Conservation (phyloP, 1,140 invertebrate genomes). For the Ephestia elutella region DNA sequence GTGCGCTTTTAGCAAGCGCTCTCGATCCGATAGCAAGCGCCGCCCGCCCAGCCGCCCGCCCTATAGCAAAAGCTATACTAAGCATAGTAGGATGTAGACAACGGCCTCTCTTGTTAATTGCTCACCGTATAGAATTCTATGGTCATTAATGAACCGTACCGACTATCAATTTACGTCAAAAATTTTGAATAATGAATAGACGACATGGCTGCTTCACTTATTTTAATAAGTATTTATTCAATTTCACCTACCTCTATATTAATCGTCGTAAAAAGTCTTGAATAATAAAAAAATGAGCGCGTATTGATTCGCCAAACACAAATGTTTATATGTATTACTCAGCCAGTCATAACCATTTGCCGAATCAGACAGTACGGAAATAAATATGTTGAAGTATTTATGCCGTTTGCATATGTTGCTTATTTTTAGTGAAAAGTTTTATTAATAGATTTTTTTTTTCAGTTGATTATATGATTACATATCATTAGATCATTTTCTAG, state of each 20-base stretch:
- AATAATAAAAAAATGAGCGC: too few relatives aligned
- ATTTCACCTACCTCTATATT: too few relatives aligned
- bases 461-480: background rate
- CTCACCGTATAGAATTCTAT: background rate
- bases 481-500: too few relatives aligned
- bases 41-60: background rate
- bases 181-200: background rate
- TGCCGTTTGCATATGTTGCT: background rate
- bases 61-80: constrained; percentile 8
- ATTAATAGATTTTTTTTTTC: background rate
- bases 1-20: constrained; percentile 21
- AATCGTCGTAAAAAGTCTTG: too few relatives aligned
- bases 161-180: background rate
- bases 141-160: background rate
- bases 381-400: background rate
- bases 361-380: background rate
- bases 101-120: constrained; percentile 4
- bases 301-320: too few relatives aligned
- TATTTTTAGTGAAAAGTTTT: background rate
- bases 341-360: background rate
- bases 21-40: constrained; percentile 15
- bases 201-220: background rate
- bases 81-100: background rate
- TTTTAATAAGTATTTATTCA: background rate
- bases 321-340: too few relatives aligned